Evolutionary conservation across 2,113 vertebrate species (phyloP).

Genomic region (Lasiurus borealis): DNA sequence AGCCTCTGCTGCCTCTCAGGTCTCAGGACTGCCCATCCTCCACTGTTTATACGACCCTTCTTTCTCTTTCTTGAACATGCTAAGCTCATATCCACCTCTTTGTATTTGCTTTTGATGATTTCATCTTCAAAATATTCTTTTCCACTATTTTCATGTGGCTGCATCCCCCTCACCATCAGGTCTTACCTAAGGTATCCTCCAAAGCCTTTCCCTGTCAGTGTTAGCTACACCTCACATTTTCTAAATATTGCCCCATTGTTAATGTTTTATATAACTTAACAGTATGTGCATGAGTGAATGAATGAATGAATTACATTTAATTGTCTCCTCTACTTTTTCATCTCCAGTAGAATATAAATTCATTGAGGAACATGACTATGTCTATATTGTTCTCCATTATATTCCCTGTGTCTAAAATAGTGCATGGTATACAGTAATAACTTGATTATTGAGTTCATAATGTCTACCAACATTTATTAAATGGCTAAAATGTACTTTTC

Average conservation of each 20-base stretch:
- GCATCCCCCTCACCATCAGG: not conserved
- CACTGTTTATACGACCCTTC: no score
- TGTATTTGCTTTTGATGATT: not conserved
- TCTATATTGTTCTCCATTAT: not conserved
- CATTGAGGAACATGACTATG: not conserved
- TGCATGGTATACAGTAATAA: not conserved
- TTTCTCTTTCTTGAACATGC: not conserved
- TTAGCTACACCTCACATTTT: not conserved
- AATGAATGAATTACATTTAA: not conserved
- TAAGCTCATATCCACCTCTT: not conserved
- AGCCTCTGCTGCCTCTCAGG: not conserved
- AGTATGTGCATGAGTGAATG: not conserved
- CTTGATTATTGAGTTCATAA: slow-evolving; percentile 4
- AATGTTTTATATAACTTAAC: not conserved
- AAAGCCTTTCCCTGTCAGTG: not conserved
- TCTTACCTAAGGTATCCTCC: not conserved
- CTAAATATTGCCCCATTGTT: not conserved
- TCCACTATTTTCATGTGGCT: not conserved
- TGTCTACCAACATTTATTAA: not conserved
- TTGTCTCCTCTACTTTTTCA: not conserved
- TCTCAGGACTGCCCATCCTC: not conserved
- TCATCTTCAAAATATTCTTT: slow-evolving; percentile 2
- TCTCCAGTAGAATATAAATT: not conserved
- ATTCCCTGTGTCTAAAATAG: not conserved
- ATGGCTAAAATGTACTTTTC: not conserved